Evolutionary conservation across 2,888 invertebrate genomes (phyloP).

Genomic region (Brachyopa scutellaris): DNA sequence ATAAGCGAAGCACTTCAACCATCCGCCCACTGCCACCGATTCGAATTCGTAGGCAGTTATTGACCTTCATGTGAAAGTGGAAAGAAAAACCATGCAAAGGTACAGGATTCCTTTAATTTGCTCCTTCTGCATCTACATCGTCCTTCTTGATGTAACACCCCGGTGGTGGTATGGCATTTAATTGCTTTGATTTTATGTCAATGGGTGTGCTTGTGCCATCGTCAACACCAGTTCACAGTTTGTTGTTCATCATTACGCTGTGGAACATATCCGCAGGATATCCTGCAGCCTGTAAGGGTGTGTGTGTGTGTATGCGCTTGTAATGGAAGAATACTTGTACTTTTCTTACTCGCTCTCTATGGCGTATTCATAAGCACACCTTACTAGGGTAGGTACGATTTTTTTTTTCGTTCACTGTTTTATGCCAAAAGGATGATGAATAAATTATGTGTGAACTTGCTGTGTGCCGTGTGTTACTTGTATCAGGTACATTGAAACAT

Average conservation of each 20-base stretch:
- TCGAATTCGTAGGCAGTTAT: slow-evolving; percentile 9
- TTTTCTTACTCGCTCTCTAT: neutral
- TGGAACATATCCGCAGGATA: slow-evolving; percentile 64
- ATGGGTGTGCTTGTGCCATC: slow-evolving; percentile 41
- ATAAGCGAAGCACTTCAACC: neutral
- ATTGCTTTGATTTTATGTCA: slow-evolving; percentile 69
- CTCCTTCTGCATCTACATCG: slow-evolving; percentile 5
- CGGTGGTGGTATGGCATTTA: slow-evolving; percentile 45
- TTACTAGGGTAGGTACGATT: neutral
- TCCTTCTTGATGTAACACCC: slow-evolving; percentile 6
- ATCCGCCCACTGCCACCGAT: neutral
- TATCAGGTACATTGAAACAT: neutral
- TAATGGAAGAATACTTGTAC: neutral
- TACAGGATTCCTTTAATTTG: slow-evolving; percentile 14
- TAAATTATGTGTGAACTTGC: slow-evolving; percentile 66
- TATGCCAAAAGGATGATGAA: slow-evolving; percentile 63
- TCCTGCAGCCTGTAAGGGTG: slow-evolving; percentile 40
- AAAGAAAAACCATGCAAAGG: neutral
- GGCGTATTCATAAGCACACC: slow-evolving; percentile 8
- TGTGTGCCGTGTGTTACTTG: slow-evolving; percentile 29
- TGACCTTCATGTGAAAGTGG: slow-evolving; percentile 36
- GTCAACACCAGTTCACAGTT: slow-evolving; percentile 54
- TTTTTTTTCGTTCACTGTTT: slow-evolving; percentile 11
- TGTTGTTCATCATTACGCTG: slow-evolving; percentile 63
- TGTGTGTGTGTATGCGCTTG: neutral